Evolutionary conservation across 2,113 vertebrate genomes (phyloP), one percentile per base, ranked within the genome.

Genomic region (Elephas maximus): DNA sequence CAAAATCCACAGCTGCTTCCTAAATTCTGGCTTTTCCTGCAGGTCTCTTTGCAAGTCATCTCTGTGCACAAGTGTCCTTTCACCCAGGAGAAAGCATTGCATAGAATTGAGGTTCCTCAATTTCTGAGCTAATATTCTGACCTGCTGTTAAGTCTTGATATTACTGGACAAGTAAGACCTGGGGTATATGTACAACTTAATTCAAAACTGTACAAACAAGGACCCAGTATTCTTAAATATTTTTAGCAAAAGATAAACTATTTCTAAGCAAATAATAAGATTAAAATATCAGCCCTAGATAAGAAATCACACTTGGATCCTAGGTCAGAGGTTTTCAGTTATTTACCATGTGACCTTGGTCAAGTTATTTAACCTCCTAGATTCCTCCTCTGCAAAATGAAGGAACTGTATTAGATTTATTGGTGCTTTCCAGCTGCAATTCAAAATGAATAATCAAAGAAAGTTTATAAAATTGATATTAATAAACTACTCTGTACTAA

Each of bases 391-490:
- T 87, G 26, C 91, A 97, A 94, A 84, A 94, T 69, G 74, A 97
- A 51, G 65, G 30, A 67, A 80, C 51, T 91, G 37, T n/a, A 33
- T 88, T 93, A 94, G n/a, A 83, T 82, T 86, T 96, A 79, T 65
- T 12, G 51, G 48, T 77, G 69, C 26, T 44, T 97, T 97, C 67
- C 44, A 84, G 60, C 57, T 71, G 8, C 30, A 88, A 94, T 44
- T 95, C 73, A 88, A 95, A 94, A 88, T 87, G 63, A 92, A 95
- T 71, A 90, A 95, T 84, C 95, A 71, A 57, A 89, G 48, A 92
- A 88, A 74, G 84, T 71, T 26, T 88, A 92, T 84, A 95, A 86
- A 96, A 96, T 93, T 77, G 94, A 63, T 81, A 93, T 82, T 69
- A 91, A 95, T 79, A 87, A 91, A 79, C 17, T 74, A 67, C n/a